Base-by-base conservation (phyloP, 2,888 invertebrate species). In the Gortyna flavago region DNA sequence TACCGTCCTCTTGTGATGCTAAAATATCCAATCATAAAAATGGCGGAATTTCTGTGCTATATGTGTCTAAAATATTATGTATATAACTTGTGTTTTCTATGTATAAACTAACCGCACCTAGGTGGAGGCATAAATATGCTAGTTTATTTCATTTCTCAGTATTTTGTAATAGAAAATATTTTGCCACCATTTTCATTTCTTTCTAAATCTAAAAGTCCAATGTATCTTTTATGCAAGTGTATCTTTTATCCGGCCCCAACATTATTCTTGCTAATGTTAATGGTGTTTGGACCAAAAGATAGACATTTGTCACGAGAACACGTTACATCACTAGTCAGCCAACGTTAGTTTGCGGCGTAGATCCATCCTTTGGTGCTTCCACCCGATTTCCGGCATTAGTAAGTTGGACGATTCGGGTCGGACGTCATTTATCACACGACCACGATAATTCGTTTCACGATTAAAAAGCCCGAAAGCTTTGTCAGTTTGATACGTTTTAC, bases 191-290 rank as follows among this genome's bases (percentile, higher is more conserved):
- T 66, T 66, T 29, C 9, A 16, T n/a, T n/a, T n/a, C n/a, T n/a
- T n/a, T n/a, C 18, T 3, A 61, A 82, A 59, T 59, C 51, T 51
- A 13, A 51, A 66, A 81, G 75, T 48, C 21, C 3, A 38, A 51
- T 18, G 1, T 25, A 59, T 32, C 11, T n/a, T 57, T 13, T 57
- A 57, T 57, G n/a, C 21, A 59, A 59, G 11, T 79, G 32, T 75
- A 75, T 61, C 64, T 84, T 75, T 66, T 68, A 72, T 66, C 69
- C 48, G 41, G 35, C 38, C 62, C 59, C 0, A 48, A 80, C 76
- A 85, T 88, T 75, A 82, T 68, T 85, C 85, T 77, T 72, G 71
- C 75, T 88, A 87, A 88, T 88, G 87, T 74, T 85, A 76, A 88
- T 88, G 85, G 78, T 70, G 77, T 77, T 73, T 48, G 57, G 35